phyloP scores from a whole-genome alignment of 2,797 vertebrate species.

The Chelon labrosus region DNA sequence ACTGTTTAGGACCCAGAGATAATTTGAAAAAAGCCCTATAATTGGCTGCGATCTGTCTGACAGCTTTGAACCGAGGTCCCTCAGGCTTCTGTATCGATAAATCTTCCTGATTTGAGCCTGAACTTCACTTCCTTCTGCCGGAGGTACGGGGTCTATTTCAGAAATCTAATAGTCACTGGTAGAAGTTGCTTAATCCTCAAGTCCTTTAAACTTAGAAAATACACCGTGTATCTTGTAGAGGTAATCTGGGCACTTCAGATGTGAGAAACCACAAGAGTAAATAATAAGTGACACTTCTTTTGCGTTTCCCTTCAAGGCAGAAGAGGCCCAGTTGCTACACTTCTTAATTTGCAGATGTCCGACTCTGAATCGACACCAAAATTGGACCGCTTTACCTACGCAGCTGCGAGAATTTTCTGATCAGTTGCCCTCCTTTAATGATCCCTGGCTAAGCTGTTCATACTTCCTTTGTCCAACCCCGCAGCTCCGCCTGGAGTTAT shows the following conservation, averaged over 20 bases:
- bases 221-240: background rate
- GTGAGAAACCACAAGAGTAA: slow-evolving; percentile 11
- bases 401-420: slow-evolving; percentile 9
- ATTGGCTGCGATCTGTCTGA: slow-evolving; percentile 68
- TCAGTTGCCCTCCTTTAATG: background rate
- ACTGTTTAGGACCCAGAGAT: slow-evolving; percentile 56
- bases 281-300: background rate
- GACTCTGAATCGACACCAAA: slow-evolving; percentile 15
- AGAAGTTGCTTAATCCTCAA: slow-evolving; percentile 28
- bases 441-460: too few species aligned
- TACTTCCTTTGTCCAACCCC: too few species aligned
- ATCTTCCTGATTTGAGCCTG: slow-evolving; percentile 51
- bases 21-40: slow-evolving; percentile 68
- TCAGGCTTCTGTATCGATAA: slow-evolving; percentile 48
- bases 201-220: slow-evolving; percentile 16
- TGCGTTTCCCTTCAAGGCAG: background rate
- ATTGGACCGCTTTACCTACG: background rate
- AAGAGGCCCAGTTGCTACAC: background rate
- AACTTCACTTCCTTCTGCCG: slow-evolving; percentile 21
- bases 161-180: slow-evolving; percentile 26
- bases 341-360: background rate
- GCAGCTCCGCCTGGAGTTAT: background rate
- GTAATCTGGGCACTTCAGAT: background rate
- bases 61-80: slow-evolving; percentile 59
- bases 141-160: slow-evolving; percentile 10